phyloP scores from a whole-genome alignment of 2,888 invertebrate species.

The Dryadula phaetusa region DNA sequence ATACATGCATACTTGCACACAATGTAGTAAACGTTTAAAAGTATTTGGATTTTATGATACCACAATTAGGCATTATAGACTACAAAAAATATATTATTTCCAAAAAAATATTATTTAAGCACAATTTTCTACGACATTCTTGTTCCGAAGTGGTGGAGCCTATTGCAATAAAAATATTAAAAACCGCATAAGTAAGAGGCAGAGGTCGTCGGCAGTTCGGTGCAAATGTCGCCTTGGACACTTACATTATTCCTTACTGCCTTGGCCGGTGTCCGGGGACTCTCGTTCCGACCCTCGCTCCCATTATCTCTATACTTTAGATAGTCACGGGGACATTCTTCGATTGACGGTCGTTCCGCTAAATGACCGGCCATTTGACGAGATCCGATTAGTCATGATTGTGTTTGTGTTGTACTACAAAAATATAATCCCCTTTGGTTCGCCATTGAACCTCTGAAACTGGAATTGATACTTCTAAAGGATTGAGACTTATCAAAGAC shows the following conservation, averaged over 20 bases:
- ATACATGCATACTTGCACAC: too few relatives aligned
- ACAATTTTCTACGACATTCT: slow-evolving; percentile 38
- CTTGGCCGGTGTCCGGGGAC: slow-evolving; percentile 55
- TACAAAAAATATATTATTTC: slow-evolving; percentile 17
- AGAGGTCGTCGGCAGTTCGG: slow-evolving; percentile 83
- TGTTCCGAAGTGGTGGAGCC: slow-evolving; percentile 60
- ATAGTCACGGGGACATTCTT: slow-evolving; percentile 79
- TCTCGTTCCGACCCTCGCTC: slow-evolving; percentile 63
- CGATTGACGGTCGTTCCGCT: slow-evolving; percentile 71
- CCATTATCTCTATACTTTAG: slow-evolving; percentile 84
- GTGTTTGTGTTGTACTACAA: slow-evolving; percentile 78
- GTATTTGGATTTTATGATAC: too few relatives aligned
- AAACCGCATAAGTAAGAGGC: slow-evolving; percentile 84
- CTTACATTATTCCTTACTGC: slow-evolving; percentile 80
- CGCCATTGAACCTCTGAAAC: slow-evolving; percentile 56
- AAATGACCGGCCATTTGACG: slow-evolving; percentile 80
- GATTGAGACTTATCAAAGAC: slow-evolving; percentile 73
- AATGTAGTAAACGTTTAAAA: too few relatives aligned
- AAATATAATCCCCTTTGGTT: slow-evolving; percentile 73
- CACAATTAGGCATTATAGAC: too few relatives aligned
- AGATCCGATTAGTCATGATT: slow-evolving; percentile 83
- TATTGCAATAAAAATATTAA: slow-evolving; percentile 88
- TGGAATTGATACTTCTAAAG: slow-evolving; percentile 67
- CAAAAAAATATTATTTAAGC: slow-evolving; percentile 1
- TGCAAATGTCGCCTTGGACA: slow-evolving; percentile 84